A percentile compares a stretch with the other conserved stretches of the same genome.
phyloP scores from a whole-genome alignment of 2,888 invertebrate genomes.

The Caradrina kadenii region DNA sequence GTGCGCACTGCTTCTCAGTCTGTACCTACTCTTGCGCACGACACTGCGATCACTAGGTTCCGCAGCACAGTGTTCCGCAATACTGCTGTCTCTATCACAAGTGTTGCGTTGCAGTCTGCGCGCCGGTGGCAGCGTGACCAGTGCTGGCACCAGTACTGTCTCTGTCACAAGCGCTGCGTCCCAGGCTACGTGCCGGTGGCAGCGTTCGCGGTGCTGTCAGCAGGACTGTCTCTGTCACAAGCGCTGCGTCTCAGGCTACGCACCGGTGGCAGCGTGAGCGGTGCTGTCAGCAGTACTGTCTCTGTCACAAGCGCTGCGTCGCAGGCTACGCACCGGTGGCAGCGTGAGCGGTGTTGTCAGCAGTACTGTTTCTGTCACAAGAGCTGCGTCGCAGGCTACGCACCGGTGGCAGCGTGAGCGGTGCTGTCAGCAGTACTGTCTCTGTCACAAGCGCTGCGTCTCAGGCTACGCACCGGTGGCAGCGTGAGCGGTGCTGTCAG shows the following conservation, averaged over 20 bases:
- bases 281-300: no score
- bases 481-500: background rate
- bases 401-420: background rate
- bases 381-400: background rate
- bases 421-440: no score
- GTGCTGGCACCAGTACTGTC: no score
- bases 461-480: no score
- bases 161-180: no score
- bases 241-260: background rate
- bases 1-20: slow-evolving; percentile 49
- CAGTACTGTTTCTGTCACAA: background rate
- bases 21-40: slow-evolving; percentile 7
- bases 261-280: background rate
- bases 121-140: background rate
- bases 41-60: background rate
- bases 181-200: no score
- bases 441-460: no score
- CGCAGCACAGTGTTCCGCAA: background rate
- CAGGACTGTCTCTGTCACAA: no score
- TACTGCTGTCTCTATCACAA: no score
- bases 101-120: background rate
- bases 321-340: background rate
- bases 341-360: background rate
- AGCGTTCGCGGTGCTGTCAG: background rate
- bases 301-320: background rate